These are phyloP conservation scores for Tetranychus truncatus DNA, from an alignment of 2,888 invertebrate species.

Conservation along the genomic window DNA sequence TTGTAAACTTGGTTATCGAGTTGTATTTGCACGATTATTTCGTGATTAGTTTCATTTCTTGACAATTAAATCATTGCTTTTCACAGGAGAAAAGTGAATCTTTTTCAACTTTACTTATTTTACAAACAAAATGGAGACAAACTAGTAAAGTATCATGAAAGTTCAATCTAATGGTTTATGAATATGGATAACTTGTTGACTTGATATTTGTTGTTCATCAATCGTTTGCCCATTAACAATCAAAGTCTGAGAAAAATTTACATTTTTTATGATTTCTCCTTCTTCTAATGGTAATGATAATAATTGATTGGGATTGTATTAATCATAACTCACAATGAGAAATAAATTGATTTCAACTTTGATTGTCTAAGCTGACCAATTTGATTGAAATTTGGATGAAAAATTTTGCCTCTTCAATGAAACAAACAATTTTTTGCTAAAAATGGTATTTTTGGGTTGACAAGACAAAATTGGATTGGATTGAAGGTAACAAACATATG, in stretches of 20 bases:
- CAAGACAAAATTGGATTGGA: too few relatives aligned
- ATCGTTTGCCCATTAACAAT: not conserved
- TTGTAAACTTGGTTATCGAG: not conserved
- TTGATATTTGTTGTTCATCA: not conserved
- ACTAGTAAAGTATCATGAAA: not conserved
- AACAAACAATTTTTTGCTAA: too few relatives aligned
- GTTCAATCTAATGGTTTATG: not conserved
- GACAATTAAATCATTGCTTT: not conserved
- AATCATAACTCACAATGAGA: too few relatives aligned
- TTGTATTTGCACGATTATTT: not conserved
- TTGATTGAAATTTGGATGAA: too few relatives aligned
- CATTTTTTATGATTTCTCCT: too few relatives aligned
- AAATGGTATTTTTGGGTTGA: too few relatives aligned
- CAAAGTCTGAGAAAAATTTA: too few relatives aligned
- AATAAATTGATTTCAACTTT: too few relatives aligned
- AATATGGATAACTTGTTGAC: not conserved
- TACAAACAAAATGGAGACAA: not conserved
- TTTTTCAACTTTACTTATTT: not conserved
- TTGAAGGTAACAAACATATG: too few relatives aligned
- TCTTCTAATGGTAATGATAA: not conserved
- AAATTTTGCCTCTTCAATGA: too few relatives aligned
- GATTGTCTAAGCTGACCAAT: too few relatives aligned
- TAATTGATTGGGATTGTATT: not conserved
- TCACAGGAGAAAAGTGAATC: not conserved
- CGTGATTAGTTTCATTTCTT: not conserved